Conservation (phyloP, 37 sponge, comb jelly and placozoan species). For the Chondrosia reniformis region DNA sequence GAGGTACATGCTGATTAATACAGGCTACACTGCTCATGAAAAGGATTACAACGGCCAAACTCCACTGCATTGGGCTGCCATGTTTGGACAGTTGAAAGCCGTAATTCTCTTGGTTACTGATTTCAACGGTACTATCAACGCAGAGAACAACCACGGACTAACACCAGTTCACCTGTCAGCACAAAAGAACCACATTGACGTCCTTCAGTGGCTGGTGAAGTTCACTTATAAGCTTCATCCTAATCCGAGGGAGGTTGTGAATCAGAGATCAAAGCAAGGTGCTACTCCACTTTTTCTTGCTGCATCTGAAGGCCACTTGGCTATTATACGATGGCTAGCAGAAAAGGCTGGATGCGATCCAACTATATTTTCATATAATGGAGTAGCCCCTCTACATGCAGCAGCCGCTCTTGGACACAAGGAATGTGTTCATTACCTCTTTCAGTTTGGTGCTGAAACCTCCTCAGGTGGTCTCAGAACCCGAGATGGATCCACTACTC, state of each 20-base stretch:
- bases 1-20: conserved; percentile 71
- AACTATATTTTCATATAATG: conserved; percentile 51
- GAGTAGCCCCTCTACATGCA: conserved; percentile 80
- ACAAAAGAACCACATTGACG: conserved; percentile 66
- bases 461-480: conserved; percentile 65
- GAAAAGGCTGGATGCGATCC: conserved; percentile 82
- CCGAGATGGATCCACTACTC: conserved; percentile 59
- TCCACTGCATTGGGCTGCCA: conserved; percentile 92
- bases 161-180: conserved; percentile 85
- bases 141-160: conserved; percentile 57
- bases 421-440: conserved; percentile 69
- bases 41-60: conserved; percentile 71
- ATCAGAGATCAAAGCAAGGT: conserved; percentile 76
- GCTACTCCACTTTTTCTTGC: conserved; percentile 87
- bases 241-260: conserved; percentile 53
- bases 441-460: conserved; percentile 66
- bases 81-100: conserved; percentile 66
- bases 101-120: conserved; percentile 73
- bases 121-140: conserved; percentile 65
- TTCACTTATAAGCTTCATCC: conserved; percentile 41
- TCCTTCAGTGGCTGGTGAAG: conserved; percentile 57
- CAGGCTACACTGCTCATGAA: conserved; percentile 65
- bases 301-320: conserved; percentile 70
- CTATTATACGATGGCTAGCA: conserved; percentile 73
- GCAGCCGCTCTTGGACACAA: conserved; percentile 71